Percentiles rank a stretch among this genome's conserved stretches.
Evolutionary conservation across 2,888 invertebrate species (phyloP).

Genomic region (Phyllotreta striolata): DNA sequence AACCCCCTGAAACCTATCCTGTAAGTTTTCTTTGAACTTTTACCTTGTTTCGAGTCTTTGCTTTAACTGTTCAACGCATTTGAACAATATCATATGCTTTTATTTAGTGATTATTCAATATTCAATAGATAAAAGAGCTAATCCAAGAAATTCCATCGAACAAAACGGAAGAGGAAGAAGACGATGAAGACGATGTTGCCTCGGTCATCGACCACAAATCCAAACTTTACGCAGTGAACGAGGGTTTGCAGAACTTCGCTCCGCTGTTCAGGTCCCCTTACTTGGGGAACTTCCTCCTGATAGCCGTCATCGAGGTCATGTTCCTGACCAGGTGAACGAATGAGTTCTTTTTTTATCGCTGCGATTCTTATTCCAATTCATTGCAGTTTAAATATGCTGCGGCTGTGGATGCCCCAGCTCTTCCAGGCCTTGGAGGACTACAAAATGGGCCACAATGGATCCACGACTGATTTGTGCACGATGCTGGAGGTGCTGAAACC

Average conservation of each 20-base stretch:
- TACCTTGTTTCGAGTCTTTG: background rate
- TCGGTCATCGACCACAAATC: slow-evolving; percentile 45
- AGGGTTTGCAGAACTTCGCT: slow-evolving; percentile 69
- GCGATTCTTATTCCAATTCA: background rate
- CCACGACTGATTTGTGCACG: slow-evolving; percentile 57
- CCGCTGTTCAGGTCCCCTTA: slow-evolving; percentile 72
- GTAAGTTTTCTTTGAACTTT: slow-evolving; percentile 60
- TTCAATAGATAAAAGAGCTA: slow-evolving; percentile 56
- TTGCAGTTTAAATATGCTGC: slow-evolving; percentile 73
- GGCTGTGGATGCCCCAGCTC: slow-evolving; percentile 83
- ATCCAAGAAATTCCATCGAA: slow-evolving; percentile 51
- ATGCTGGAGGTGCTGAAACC: slow-evolving; percentile 57
- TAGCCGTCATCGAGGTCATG: slow-evolving; percentile 68
- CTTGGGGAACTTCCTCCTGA: slow-evolving; percentile 66
- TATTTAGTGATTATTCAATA: no score
- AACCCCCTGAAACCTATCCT: slow-evolving; percentile 68
- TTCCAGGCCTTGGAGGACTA: slow-evolving; percentile 71
- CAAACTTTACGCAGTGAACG: slow-evolving; percentile 63
- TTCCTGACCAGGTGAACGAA: slow-evolving; percentile 69
- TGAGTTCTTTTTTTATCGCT: background rate
- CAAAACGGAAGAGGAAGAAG: slow-evolving; percentile 19
- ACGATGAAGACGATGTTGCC: slow-evolving; percentile 51
- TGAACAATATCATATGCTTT: no score
- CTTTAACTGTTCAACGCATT: no score
- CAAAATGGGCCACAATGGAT: slow-evolving; percentile 42